Conservation (phyloP, 2,888 invertebrate species). For the Eremobia ochroleuca region DNA sequence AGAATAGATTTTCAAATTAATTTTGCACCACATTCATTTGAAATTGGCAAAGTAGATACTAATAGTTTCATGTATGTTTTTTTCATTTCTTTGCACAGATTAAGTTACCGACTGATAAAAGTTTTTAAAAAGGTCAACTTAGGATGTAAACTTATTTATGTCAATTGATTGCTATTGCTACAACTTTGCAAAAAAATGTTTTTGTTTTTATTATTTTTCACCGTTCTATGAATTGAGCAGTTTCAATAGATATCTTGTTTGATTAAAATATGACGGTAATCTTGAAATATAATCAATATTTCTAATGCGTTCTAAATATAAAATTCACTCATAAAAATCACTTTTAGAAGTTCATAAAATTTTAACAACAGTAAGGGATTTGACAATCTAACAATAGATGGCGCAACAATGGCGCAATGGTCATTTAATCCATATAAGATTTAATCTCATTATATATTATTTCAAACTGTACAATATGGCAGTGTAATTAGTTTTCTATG, state of each 20-base stretch:
- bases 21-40: slow-evolving; percentile 43
- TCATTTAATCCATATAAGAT: slow-evolving; percentile 30
- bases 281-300: neutral
- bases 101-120: slow-evolving; percentile 3
- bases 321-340: slow-evolving; percentile 4
- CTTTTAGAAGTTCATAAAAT: slow-evolving; percentile 41
- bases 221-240: neutral
- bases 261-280: neutral
- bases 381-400: slow-evolving; percentile 29
- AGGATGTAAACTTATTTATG: neutral
- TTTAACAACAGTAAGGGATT: slow-evolving; percentile 29
- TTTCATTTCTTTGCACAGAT: neutral
- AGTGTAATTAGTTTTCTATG: slow-evolving; percentile 35
- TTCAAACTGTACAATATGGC: slow-evolving; percentile 48
- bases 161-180: neutral
- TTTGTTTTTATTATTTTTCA: neutral
- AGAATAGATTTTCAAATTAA: slow-evolving; percentile 16
- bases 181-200: neutral
- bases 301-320: slow-evolving; percentile 24
- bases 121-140: neutral
- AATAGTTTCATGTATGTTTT: neutral
- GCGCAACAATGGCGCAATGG: too few relatives aligned
- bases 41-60: slow-evolving; percentile 29
- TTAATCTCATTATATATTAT: slow-evolving; percentile 25
- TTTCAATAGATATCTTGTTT: neutral